phyloP scores from a whole-genome alignment of 2,888 invertebrate genomes.

The Pardosa pseudoannulata region DNA sequence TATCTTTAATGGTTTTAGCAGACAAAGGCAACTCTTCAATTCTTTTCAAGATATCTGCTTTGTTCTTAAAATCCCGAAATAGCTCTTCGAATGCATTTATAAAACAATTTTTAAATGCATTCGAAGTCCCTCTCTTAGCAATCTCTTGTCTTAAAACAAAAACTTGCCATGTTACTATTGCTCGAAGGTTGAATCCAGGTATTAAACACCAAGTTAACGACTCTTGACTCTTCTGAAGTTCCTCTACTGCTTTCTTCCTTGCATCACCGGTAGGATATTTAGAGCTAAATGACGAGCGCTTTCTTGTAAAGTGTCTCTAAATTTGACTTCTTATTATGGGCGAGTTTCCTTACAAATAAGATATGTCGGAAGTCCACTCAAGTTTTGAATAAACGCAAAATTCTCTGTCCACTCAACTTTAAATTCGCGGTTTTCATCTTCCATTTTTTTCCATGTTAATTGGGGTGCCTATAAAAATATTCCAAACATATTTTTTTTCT shows the following conservation, averaged over 20 bases:
- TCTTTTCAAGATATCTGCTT: neutral
- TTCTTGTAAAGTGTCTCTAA: conserved; percentile 27
- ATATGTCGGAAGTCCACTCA: conserved; percentile 21
- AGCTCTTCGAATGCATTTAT: conserved; percentile 21
- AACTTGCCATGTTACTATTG: conserved; percentile 26
- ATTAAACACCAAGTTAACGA: conserved; percentile 37
- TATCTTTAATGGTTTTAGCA: conserved; percentile 11
- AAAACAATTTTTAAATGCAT: conserved; percentile 15
- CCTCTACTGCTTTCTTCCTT: conserved; percentile 28
- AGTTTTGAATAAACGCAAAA: conserved; percentile 6
- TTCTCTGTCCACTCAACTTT: neutral
- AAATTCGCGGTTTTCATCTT: no score
- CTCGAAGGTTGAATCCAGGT: conserved; percentile 29
- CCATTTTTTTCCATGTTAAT: no score
- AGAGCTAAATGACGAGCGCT: conserved; percentile 19
- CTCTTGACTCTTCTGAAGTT: conserved; percentile 40
- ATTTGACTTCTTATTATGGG: conserved; percentile 28
- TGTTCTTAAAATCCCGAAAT: conserved; percentile 14
- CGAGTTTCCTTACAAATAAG: conserved; percentile 24
- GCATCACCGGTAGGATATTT: conserved; percentile 33
- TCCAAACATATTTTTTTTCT: no score
- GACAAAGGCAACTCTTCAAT: conserved; percentile 20
- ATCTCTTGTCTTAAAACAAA: conserved; percentile 4
- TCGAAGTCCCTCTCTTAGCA: neutral
- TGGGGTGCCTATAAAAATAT: no score